phyloP scores from a whole-genome alignment of 92 coral and sea anemone genomes.

The Montipora capitata region DNA sequence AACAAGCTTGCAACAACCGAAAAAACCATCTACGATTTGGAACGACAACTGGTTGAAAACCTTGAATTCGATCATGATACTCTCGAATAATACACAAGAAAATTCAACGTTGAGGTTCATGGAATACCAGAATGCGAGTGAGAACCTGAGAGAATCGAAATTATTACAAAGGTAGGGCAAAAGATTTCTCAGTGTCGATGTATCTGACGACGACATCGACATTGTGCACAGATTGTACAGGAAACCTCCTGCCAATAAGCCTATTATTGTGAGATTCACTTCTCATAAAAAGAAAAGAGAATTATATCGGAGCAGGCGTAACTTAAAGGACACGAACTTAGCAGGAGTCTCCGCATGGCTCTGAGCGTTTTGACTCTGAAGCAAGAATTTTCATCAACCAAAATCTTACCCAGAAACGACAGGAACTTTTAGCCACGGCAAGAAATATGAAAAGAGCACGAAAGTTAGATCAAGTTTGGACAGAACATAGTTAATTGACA shows the following conservation, averaged over 20 bases:
- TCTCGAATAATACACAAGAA: slow-evolving; percentile 9
- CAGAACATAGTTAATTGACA: no score
- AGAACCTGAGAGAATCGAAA: neutral
- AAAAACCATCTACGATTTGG: neutral
- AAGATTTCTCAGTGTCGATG: neutral
- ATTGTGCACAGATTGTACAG: slow-evolving; percentile 7
- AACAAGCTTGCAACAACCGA: neutral
- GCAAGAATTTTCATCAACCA: neutral
- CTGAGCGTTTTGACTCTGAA: neutral
- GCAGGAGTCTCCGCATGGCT: neutral
- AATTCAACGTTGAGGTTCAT: slow-evolving; percentile 1
- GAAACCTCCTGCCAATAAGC: neutral
- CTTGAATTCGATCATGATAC: neutral
- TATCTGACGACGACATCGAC: neutral
- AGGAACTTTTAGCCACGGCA: no score
- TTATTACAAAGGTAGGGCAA: neutral
- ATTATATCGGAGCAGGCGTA: neutral
- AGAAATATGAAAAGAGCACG: no score
- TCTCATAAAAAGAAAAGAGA: neutral
- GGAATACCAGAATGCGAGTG: neutral
- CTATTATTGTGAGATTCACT: slow-evolving; percentile 6
- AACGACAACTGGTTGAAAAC: neutral
- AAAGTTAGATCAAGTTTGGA: no score
- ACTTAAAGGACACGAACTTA: neutral
- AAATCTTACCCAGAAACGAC: neutral